Evolutionary conservation across 2,888 invertebrate genomes (phyloP).

Genomic region (Tenodera sinensis): DNA sequence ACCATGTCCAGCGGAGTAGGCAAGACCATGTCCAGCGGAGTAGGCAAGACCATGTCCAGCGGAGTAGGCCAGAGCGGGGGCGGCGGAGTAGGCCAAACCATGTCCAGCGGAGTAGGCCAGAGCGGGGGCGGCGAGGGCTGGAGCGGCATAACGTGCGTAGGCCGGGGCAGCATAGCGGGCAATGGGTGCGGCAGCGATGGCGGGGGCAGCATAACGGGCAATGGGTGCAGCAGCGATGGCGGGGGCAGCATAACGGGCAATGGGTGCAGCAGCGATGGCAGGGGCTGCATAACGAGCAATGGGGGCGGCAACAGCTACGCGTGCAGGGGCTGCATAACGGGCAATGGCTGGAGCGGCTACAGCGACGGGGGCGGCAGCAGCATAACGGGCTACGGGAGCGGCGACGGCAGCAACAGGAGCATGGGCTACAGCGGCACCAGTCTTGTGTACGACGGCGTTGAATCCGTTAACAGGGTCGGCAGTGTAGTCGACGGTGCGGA

Average conservation of each 20-base stretch:
- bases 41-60: no score
- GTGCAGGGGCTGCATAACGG: slow-evolving; percentile 10
- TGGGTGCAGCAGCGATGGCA: background rate
- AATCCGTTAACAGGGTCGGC: slow-evolving; percentile 26
- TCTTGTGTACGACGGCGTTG: slow-evolving; percentile 24
- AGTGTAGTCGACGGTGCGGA: slow-evolving; percentile 28
- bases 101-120: slow-evolving; percentile 25
- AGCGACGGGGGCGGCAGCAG: slow-evolving; percentile 9
- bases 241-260: background rate
- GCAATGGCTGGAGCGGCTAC: slow-evolving; percentile 17
- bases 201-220: slow-evolving; percentile 7
- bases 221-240: slow-evolving; percentile 40
- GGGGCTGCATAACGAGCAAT: slow-evolving; percentile 24
- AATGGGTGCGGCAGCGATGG: slow-evolving; percentile 27
- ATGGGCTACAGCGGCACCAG: slow-evolving; percentile 11
- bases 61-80: no score
- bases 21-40: no score
- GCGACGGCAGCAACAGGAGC: slow-evolving; percentile 25
- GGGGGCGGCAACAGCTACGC: slow-evolving; percentile 20
- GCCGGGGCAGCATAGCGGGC: slow-evolving; percentile 2
- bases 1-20: no score
- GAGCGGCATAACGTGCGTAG: background rate
- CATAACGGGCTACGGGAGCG: slow-evolving; percentile 17
- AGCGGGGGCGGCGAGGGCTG: slow-evolving; percentile 23
- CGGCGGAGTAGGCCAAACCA: no score